Base-by-base conservation (phyloP, 2,888 invertebrate species). In the Scrobipalpa costella region DNA sequence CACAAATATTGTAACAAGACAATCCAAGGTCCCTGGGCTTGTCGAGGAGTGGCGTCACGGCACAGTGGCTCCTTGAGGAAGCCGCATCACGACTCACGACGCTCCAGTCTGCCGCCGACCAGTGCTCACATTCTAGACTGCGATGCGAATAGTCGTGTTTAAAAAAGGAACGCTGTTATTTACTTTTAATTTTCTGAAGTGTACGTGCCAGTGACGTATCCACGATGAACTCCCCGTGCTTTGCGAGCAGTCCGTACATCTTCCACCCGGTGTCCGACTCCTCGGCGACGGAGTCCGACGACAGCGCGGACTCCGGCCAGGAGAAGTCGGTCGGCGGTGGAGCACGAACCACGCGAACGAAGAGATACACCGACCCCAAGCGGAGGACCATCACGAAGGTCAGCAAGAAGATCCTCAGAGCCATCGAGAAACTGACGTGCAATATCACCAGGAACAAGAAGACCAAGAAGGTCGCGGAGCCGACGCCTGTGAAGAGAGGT, bases 351-450 rank as follows among this genome's bases (percentile, higher is more conserved):
- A 88, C 65, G 63, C 81, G 78, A 80, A 86, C 86, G 88, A 88
- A 79, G 79, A 88, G 86, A 72, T 89, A 85, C 72, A 76, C 70
- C 86, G 91, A 91, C 79, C 88, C 90, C 80, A 91, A 90, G 75
- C 76, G 83, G 69, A 85, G 90, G 78, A 90, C 91, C 65, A 90
- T 91, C 78, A 90, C 88, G 75, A 90, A 90, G 85, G 91, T 91
- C 73, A 90, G 91, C 79, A 84, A 87, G 73, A 91, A 91, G 71
- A 90, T 91, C 74, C 72, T 91, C 61, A 88, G 80, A 68, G 90
- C 81, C 47, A 91, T 91, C 57, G 91, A 91, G 68, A 86, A 83
- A 69, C 73, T 91, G 65, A 89, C 91, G 13, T 91, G 91, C 72
- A 89, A 85, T 67, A 80, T 90, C 63, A 88, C 82, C 70, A 83